Evolutionary conservation across 2,797 vertebrate genomes (phyloP), one percentile per base, ranked within the genome.

Genomic region (Danio tinwini): DNA sequence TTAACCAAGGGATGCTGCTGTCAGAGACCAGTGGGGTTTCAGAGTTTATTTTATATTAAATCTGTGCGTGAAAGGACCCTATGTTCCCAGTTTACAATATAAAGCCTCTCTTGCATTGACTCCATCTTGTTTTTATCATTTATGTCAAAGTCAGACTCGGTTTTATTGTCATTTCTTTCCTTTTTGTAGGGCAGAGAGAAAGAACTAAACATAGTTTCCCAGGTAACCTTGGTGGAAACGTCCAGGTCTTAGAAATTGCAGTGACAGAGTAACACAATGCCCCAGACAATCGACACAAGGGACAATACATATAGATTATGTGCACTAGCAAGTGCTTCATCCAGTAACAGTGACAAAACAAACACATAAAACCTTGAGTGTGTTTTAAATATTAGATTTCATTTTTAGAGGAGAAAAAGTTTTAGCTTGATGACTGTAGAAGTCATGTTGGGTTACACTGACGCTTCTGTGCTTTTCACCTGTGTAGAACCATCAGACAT

Each of bases 21-120:
- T 29, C 7, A 71, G 49, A 78, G 56, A 79, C 39, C 16, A 3
- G 14, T 17, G 68, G 59, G 77, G 45, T 63, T 72, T 72, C 9
- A 44, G 56, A 62, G 49, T 72, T 71, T 55, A 71, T 45, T 63
- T 63, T 63, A 63, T 70, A 61, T 70, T 78, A 78, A 69, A 70
- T 52, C 55, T 49, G 17, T 61, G 65, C 69, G 45, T 69, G 56
- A 69, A 29, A 77, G 67, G 75, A 42, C 55, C 53, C 49, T 50
- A 39, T 78, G 64, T 70, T 78, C n/a, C 4, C 55, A 49, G 44
- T 70, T 70, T 50, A 61, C 13, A 59, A 50, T 69, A 78, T 61
- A 49, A 52, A 78, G 29, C 21, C 13, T 59, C 42, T 40, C 39
- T 21, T 69, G 44, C 29, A 61, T 61, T 42, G 65, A 78, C 55